Evolutionary conservation across 2,113 vertebrate species (phyloP), one percentile per base, ranked within the genome.

Genomic region (Oncorhynchus mykiss): DNA sequence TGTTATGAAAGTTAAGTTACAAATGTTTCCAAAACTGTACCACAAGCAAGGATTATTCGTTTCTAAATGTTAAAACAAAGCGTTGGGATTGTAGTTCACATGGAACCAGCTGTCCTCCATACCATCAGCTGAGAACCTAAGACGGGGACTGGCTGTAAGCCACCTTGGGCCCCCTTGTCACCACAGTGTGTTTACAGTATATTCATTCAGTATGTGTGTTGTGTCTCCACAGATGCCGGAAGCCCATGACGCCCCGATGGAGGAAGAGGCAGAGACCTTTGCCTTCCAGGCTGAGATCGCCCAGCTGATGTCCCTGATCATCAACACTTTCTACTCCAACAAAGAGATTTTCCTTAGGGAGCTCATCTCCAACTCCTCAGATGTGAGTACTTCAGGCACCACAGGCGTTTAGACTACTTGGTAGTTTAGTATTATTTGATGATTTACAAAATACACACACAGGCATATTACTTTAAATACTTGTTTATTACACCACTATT

Each of bases 201-300:
- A 45, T 45, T 45, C 39, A 18, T 54, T 54, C 51, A 54, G n/a
- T 20, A 29, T 67, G 24, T 72, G 34, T 22, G 6, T 45, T 45
- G 39, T 54, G 72, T 74, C 3, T 76, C n/a, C 59, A 68, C 70
- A 95, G 94, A 95, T 95, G 94, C 93, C 92, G 67, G 94, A 94
- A 81, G 81, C 85, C 60, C 79, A 83, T 0, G 86, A 87, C 48
- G 89, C 92, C 79, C 80, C 85, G 24, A 94, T 94, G 93, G 94
- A 93, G 84, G 94, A 95, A 27, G 94, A 94, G 49, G 77, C 82
- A 0, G 94, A 95, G 88, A 95, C 94, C 66, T 95, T 95, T 74
- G 94, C 94, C 34, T 95, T 95, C 74, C 94, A 95, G 90, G 94
- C 94, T 87, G 94, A 95, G 90, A 95, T 95, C 13, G 94, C 94